Evolutionary conservation across 1,140 invertebrate genomes (phyloP), one percentile per base, ranked within the genome.

Genomic region (Cyphomyrmex costatus): DNA sequence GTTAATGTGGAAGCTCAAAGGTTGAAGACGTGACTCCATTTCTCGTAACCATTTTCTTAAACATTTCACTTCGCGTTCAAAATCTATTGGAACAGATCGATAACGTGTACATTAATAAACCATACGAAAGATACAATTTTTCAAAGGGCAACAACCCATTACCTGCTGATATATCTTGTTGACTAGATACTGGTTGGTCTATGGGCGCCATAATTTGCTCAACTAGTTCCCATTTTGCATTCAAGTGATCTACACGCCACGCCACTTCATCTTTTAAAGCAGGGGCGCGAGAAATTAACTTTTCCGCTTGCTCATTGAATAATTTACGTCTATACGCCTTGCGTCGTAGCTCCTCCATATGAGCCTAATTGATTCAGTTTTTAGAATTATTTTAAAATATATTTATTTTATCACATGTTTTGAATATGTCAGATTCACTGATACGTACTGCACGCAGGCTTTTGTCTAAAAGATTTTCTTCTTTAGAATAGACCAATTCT

Each of bases 291-390:
- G 96, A 96, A 88, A 97, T 96, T 92, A 98, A 96, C 94, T 97
- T 97, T 89, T 96, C 95, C 51, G 97, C 97, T 94, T 98, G 97
- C 89, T 98, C 97, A 87, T 97, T 97, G 91, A 98, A 97, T 88
- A 98, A 95, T 91, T 96, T 96, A 84, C 97, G 96, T 88, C 97
- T 96, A 51, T 97, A 97, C 84, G 97, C 96, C 91, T 96, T 96
- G 76, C 97, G 96, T 92, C 96, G 96, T 94, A 97, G 93, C 93
- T 97, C 97, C 91, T 97, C 96, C 96, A 97, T 96, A 92, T 97
- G 97, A 94, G 95, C 96, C 97, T 98, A 93, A 24, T 19, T 58
- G 14, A 16, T 19, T 27, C 46, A 71, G 70, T 65, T 51, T 61
- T 42, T 46, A 60, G 46, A 8, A 49, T 56, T n/a, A 71, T 46